Conservation (phyloP, 2,888 invertebrate species). For the Drosophila lacicola region DNA sequence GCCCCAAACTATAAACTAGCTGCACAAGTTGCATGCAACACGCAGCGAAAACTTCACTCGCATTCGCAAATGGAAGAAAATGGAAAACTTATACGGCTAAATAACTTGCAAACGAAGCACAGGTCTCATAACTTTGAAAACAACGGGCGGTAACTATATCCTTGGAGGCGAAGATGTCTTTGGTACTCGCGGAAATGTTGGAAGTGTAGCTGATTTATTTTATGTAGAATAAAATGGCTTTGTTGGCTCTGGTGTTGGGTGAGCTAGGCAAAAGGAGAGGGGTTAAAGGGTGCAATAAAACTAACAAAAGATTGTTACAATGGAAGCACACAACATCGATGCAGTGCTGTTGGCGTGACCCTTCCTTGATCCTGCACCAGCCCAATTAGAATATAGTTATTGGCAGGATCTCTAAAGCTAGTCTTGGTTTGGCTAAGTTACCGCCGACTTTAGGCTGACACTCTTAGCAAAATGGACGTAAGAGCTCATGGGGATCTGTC, state of each 20-base stretch:
- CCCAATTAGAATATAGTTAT: too few relatives aligned
- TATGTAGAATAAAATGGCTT: neutral
- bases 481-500: too few relatives aligned
- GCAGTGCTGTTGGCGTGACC: too few relatives aligned
- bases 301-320: too few relatives aligned
- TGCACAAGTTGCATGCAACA: conserved; percentile 32
- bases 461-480: too few relatives aligned
- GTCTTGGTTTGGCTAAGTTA: too few relatives aligned
- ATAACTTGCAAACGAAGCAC: conserved; percentile 22
- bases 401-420: too few relatives aligned
- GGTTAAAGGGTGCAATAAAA: too few relatives aligned
- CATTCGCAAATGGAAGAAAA: conserved; percentile 27
- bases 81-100: conserved; percentile 33
- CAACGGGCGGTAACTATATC: conserved; percentile 30
- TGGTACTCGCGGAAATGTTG: conserved; percentile 23
- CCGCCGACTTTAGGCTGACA: too few relatives aligned
- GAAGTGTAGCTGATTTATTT: conserved; percentile 14
- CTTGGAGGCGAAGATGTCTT: conserved; percentile 29
- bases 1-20: conserved; percentile 43
- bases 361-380: too few relatives aligned
- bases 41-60: conserved; percentile 30
- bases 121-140: conserved; percentile 26
- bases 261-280: too few relatives aligned
- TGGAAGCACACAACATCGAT: too few relatives aligned
- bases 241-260: neutral